Evolutionary conservation across 1,140 invertebrate genomes (phyloP).

Genomic region (Wiebesia pumilae): DNA sequence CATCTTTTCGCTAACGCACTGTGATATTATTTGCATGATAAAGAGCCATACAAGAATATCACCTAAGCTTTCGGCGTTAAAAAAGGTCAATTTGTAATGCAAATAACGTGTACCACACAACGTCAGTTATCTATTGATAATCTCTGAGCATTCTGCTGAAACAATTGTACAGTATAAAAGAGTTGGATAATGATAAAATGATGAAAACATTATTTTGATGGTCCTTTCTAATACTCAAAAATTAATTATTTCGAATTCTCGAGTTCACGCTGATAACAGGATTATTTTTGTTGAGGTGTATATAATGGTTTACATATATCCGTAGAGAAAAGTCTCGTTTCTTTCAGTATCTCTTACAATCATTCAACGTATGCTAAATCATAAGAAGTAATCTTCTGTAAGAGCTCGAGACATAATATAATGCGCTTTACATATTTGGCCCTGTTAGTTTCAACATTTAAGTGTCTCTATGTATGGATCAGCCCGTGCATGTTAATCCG

Average conservation of each 20-base stretch:
- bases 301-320: neutral
- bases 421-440: neutral
- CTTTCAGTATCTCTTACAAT: neutral
- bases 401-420: constrained; percentile 19
- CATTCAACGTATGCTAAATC: neutral
- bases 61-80: constrained; percentile 28
- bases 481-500: neutral
- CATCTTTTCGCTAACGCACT: neutral
- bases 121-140: constrained; percentile 20
- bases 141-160: constrained; percentile 8
- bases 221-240: neutral
- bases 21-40: constrained; percentile 35
- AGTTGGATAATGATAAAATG: neutral
- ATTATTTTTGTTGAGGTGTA: neutral
- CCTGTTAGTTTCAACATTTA: neutral
- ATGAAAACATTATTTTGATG: constrained; percentile 5
- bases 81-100: constrained; percentile 48
- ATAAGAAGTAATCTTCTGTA: constrained; percentile 27
- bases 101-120: constrained; percentile 14
- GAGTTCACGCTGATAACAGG: neutral
- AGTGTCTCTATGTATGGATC: neutral
- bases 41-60: constrained; percentile 47
- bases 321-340: neutral
- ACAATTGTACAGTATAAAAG: neutral
- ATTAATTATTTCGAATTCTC: constrained; percentile 42